Base-by-base conservation (phyloP, 1,140 invertebrate species). In the Drosophila serrata region DNA sequence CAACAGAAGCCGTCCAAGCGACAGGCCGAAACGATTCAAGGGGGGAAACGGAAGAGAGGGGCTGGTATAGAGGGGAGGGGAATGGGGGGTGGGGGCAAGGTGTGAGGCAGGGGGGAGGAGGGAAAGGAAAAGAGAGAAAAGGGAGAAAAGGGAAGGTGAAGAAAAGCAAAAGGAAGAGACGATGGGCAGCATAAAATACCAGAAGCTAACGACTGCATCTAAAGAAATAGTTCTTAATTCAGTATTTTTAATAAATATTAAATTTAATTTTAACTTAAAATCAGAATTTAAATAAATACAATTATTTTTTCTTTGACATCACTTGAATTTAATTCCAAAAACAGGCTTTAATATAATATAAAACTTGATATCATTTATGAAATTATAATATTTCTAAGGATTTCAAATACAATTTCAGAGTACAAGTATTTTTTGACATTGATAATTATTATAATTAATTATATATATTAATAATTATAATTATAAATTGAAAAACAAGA, bases 1-100 rank as follows among this genome's bases (percentile, higher is more conserved):
- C 80, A 88, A 88, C 80, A 88, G 84, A 88, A 88, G 84, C 84
- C 84, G 84, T 88, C 84, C 84, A 87, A 87, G 76, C 80, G 84
- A 64, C 76, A 64, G 64, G 39, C 70, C 39, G 64, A 79, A 57
- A 68, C 60, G 35, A 45, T 82, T 62, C 46, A n/a, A n/a, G 42
- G 33, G n/a, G 49, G 49, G 57, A 29, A 49, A 61, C 24, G 42
- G 53, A 75, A 46, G 58, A 39, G 48, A 46, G 58, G 48, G 48
- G 46, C 46, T 15, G 27, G 19, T 24, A 3, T 15, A 13, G 31
- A 15, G 51, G 53, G n/a, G n/a, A n/a, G n/a, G n/a, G n/a, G n/a
- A n/a, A n/a, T n/a, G n/a, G n/a, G n/a, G 53, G 58, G 17, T 9
- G 11, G 42, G 42, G 17, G 33, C 17, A 33, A 61, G 59, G 55